Evolutionary conservation across 2,888 invertebrate species (phyloP).

Genomic region (Ptilodon capucinus): DNA sequence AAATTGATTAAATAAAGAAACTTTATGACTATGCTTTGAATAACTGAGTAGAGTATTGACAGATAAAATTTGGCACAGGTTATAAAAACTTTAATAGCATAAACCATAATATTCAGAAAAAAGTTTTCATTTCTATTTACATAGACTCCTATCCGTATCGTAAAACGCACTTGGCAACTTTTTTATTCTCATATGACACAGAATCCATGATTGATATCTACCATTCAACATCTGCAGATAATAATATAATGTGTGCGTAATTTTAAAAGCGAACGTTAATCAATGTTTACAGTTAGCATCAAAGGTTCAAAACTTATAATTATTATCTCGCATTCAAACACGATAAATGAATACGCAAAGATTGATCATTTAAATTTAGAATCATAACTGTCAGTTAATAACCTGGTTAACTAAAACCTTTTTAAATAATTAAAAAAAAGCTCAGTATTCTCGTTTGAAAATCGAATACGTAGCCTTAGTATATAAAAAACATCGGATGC

Average conservation of each 20-base stretch:
- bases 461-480: neutral
- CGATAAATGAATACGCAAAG: conserved; percentile 36
- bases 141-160: too few species aligned
- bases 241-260: conserved; percentile 20
- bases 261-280: conserved; percentile 25
- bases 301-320: conserved; percentile 29
- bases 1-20: too few species aligned
- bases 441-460: neutral
- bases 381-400: conserved; percentile 41
- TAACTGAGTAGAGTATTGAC: too few species aligned
- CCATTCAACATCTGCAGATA: neutral
- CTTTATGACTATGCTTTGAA: too few species aligned
- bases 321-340: conserved; percentile 37
- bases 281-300: conserved; percentile 33
- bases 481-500: conserved; percentile 17
- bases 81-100: too few species aligned
- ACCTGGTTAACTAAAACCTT: conserved; percentile 16
- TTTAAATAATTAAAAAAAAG: neutral
- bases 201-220: conserved; percentile 32
- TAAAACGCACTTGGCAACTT: neutral
- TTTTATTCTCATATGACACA: conserved; percentile 17
- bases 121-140: too few species aligned
- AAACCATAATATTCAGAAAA: too few species aligned
- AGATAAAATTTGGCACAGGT: too few species aligned
- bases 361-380: conserved; percentile 45